Conservation (phyloP, 2,113 vertebrate species). For the Oenanthe melanoleuca region DNA sequence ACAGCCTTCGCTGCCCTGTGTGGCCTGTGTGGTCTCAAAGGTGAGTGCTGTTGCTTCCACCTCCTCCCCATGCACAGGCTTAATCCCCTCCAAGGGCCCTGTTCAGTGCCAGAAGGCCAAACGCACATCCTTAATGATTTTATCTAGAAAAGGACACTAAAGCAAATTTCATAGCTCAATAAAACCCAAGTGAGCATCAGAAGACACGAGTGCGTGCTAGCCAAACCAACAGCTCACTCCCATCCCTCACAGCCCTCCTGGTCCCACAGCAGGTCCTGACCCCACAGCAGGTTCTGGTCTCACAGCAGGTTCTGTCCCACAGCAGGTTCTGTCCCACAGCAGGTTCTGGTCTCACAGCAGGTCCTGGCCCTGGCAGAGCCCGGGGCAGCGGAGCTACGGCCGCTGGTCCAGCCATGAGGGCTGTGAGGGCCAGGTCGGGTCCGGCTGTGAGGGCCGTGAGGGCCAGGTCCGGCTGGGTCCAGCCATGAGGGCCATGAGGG, state of each 20-base stretch:
- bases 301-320: too few species aligned
- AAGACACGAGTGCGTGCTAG: accelerated
- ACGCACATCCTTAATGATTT: accelerated
- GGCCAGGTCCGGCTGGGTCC: too few species aligned
- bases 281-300: background rate
- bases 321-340: background rate
- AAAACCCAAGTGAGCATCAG: background rate
- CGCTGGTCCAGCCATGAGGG: background rate
- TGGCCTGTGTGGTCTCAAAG: slow-evolving; percentile 85
- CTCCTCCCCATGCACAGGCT: background rate
- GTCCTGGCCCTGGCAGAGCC: too few species aligned
- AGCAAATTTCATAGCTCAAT: background rate
- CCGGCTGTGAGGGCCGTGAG: background rate
- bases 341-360: too few species aligned
- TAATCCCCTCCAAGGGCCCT: accelerated
- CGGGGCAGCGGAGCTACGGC: accelerated
- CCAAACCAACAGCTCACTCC: background rate
- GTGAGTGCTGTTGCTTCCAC: slow-evolving; percentile 32
- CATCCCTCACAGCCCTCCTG: background rate
- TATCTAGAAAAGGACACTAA: background rate
- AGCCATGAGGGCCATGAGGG: too few species aligned
- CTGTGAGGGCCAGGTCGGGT: too few species aligned
- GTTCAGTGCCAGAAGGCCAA: background rate
- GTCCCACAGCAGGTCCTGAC: background rate
- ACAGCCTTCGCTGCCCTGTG: slow-evolving; percentile 87